Evolutionary conservation across 2,797 vertebrate species (phyloP).

Genomic region (Leptatherina wallacei): DNA sequence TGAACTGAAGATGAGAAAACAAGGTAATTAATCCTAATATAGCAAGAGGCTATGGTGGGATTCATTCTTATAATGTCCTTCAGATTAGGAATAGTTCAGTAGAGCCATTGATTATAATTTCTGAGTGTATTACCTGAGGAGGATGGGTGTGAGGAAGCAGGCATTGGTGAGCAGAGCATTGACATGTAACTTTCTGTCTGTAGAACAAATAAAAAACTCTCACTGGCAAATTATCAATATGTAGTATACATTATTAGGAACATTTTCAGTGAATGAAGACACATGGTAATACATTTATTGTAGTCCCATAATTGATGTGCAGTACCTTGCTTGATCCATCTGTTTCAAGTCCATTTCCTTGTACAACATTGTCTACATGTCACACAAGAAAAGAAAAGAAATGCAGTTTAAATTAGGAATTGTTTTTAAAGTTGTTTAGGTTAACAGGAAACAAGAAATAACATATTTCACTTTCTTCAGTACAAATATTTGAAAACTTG

Average conservation of each 20-base stretch:
- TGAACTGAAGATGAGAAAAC: conserved; percentile 64
- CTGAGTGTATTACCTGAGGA: conserved; percentile 64
- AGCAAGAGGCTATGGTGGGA: background rate
- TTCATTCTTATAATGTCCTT: background rate
- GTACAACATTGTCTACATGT: conserved; percentile 39
- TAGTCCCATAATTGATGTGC: background rate
- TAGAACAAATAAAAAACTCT: conserved; percentile 11
- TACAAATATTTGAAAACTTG: too few species aligned
- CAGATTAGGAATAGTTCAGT: background rate
- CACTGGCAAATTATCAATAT: background rate
- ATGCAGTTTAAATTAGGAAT: background rate
- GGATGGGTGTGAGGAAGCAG: conserved; percentile 28
- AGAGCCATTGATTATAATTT: background rate
- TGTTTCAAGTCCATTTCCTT: conserved; percentile 12
- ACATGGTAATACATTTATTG: background rate
- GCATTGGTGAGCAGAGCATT: conserved; percentile 56
- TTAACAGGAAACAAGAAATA: background rate
- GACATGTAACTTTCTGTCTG: conserved; percentile 61
- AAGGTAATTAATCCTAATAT: background rate
- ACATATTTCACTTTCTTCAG: background rate
- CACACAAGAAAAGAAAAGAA: background rate
- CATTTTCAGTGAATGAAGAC: background rate
- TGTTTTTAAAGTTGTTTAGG: background rate
- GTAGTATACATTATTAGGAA: background rate
- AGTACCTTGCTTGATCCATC: conserved; percentile 51